Conservation (phyloP, 2,113 vertebrate species). For the Corythornis vintsioides region DNA sequence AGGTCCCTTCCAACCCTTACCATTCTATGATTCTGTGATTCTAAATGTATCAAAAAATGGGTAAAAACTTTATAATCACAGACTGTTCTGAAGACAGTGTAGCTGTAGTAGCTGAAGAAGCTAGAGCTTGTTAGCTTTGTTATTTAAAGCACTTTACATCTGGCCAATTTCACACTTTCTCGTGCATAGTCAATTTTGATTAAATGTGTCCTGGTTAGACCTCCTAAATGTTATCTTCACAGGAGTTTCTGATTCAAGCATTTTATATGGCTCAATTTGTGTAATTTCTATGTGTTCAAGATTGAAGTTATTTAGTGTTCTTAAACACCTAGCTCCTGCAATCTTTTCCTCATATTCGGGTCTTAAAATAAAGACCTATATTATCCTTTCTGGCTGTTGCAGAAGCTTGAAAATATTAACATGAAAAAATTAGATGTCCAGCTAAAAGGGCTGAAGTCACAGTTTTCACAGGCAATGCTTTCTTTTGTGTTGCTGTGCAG, state of each 20-base stretch:
- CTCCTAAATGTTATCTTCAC: neutral
- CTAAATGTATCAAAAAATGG: neutral
- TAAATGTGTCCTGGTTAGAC: neutral
- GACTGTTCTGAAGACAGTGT: neutral
- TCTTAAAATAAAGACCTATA: neutral
- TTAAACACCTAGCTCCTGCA: neutral
- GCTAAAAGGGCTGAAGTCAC: neutral
- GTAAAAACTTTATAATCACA: neutral
- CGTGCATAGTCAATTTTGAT: neutral
- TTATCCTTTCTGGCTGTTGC: neutral
- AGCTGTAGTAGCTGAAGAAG: neutral
- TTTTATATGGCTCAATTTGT: neutral
- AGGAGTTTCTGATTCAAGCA: neutral
- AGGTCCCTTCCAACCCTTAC: too few species aligned
- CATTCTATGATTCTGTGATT: too few species aligned
- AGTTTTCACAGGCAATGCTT: neutral
- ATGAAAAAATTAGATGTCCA: neutral
- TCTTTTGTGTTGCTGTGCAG: neutral
- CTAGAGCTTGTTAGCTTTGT: neutral
- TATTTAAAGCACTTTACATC: neutral
- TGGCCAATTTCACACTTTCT: neutral
- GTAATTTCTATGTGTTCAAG: neutral
- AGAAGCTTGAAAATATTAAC: neutral
- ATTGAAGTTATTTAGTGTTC: neutral
- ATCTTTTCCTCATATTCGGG: neutral